Base-by-base conservation (phyloP, 1,140 invertebrate genomes). In the Dryas iulia region DNA sequence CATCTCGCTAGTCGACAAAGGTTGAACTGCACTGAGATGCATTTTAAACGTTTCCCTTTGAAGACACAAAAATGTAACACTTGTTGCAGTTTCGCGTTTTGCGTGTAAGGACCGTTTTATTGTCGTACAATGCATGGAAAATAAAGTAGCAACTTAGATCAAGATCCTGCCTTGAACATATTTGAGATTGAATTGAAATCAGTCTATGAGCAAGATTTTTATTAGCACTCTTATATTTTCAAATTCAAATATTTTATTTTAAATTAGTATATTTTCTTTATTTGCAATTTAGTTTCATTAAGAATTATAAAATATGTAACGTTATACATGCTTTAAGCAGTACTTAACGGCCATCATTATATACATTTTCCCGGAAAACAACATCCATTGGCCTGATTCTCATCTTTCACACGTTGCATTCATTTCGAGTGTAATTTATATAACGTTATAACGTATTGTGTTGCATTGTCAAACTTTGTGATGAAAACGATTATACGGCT, bases 41-140 rank as follows among this genome's bases (percentile, higher is more conserved):
- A 23, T 56, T 56, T 63, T 63, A 54, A 47, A 18, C 39, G 39
- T 47, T 47, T 47, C 18, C 21, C 39, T 47, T 47, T 47, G 39
- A 47, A 47, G 14, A 47, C n/a, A 18, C 59, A 53, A 23, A 26
- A 62, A 52, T 30, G 59, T 23, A 62, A 18, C 59, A 83, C 79
- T 83, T 84, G 83, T 81, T 84, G 83, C 82, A 75, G 78, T 77
- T 74, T 68, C 64, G 64, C 64, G 52, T 78, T 78, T 79, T 80
- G 81, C 81, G 83, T 86, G 74, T 65, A 76, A 81, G 82, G 62
- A 70, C 73, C 0, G 14, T 18, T 6, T 47, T 18, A 21, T 21
- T 47, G 39, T 47, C 18, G 39, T 10, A 47, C 7, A 14, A 21
- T 21, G 39, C 14, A 21, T 18, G 6, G 6, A 47, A 21, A 47